phyloP scores from a whole-genome alignment of 1,140 invertebrate species.

The Drosophila serrata region DNA sequence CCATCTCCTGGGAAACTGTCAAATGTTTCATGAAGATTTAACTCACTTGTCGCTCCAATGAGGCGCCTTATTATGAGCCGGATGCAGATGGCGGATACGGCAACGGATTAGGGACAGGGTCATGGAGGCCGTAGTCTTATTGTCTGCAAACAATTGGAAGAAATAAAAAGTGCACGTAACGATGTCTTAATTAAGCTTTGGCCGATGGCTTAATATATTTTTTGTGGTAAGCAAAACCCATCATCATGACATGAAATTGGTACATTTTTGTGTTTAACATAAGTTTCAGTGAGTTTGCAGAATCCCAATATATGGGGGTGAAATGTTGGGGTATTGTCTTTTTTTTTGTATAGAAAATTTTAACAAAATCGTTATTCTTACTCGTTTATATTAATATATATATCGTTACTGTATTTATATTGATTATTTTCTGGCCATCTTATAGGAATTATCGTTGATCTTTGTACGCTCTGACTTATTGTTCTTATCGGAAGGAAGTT shows the following conservation, averaged over 20 bases:
- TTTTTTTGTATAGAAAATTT: too few species aligned
- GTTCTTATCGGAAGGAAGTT: neutral
- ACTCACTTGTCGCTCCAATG: conserved; percentile 63
- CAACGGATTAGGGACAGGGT: neutral
- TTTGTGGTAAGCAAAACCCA: conserved; percentile 5
- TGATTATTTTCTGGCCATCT: too few species aligned
- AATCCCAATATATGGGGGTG: conserved; percentile 3
- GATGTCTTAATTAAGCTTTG: conserved; percentile 71
- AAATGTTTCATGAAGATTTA: conserved; percentile 71
- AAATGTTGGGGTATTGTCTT: neutral
- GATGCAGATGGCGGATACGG: conserved; percentile 5
- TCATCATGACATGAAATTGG: conserved; percentile 27
- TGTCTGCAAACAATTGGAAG: neutral
- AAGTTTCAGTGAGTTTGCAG: conserved; percentile 35
- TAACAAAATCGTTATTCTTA: too few species aligned
- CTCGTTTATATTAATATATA: too few species aligned
- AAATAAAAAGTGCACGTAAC: conserved; percentile 65
- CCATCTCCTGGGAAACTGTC: conserved; percentile 30
- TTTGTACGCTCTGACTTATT: too few species aligned
- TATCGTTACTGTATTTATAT: too few species aligned
- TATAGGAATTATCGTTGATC: too few species aligned
- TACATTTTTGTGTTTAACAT: conserved; percentile 38
- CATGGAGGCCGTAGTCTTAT: too few species aligned
- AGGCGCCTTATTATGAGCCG: conserved; percentile 52
- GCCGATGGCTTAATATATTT: conserved; percentile 32